phyloP scores from a whole-genome alignment of 2,888 invertebrate species.

The Pelosia muscerda region DNA sequence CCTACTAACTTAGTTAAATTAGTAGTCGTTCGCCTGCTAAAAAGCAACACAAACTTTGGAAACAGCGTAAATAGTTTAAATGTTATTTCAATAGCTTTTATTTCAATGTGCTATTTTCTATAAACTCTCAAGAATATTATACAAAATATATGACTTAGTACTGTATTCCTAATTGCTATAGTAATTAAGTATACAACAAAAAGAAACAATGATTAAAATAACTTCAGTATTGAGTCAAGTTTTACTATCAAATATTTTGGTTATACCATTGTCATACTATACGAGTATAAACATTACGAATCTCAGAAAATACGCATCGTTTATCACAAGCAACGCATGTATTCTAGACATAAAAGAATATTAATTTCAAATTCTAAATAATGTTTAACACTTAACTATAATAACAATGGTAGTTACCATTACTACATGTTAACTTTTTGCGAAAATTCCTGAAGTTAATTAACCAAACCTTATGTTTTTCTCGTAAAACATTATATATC shows the following conservation, averaged over 20 bases:
- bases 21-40: too few relatives aligned
- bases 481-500: neutral
- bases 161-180: too few relatives aligned
- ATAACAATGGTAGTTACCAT: neutral
- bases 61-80: neutral
- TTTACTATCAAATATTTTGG: neutral
- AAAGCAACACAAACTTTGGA: neutral
- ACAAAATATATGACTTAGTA: too few relatives aligned
- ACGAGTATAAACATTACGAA: too few relatives aligned
- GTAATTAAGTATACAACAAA: too few relatives aligned
- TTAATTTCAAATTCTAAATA: neutral
- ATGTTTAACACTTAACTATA: neutral
- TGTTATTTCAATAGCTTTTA: too few relatives aligned
- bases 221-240: too few relatives aligned
- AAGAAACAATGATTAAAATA: neutral
- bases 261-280: neutral
- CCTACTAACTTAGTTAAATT: too few relatives aligned
- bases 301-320: too few relatives aligned
- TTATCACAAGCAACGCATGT: too few relatives aligned
- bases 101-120: too few relatives aligned
- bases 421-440: neutral
- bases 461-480: neutral
- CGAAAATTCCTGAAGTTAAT: constrained; percentile 5
- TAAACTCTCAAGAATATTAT: too few relatives aligned
- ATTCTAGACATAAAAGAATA: neutral